Percentiles rank a stretch among this genome's conserved stretches.
Evolutionary conservation across 2,888 invertebrate species (phyloP).

Genomic region (Lacanobia oleracea): DNA sequence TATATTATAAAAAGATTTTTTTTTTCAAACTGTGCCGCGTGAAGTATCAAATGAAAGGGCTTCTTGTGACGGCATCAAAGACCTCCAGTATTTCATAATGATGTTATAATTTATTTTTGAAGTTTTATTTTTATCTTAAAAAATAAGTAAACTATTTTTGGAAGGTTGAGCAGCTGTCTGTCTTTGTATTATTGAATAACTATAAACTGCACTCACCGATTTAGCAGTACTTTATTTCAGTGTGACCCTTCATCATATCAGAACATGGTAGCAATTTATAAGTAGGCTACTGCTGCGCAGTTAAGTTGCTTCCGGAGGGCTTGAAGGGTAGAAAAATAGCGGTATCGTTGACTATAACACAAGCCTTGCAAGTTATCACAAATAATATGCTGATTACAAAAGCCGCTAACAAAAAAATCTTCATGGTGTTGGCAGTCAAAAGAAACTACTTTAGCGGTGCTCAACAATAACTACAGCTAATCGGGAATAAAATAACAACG

Average conservation of each 20-base stretch:
- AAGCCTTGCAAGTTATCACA: neutral
- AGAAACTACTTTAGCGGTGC: neutral
- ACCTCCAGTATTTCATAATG: too few species aligned
- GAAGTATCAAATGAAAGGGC: too few species aligned
- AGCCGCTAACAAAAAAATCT: neutral
- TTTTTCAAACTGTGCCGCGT: too few species aligned
- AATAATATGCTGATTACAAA: neutral
- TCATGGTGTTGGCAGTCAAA: neutral
- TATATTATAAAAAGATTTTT: too few species aligned
- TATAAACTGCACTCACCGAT: constrained; percentile 1
- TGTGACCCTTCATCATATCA: neutral
- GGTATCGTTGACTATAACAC: neutral
- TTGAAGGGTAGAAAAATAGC: neutral
- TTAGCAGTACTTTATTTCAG: neutral
- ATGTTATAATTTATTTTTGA: too few species aligned
- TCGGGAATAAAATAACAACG: neutral
- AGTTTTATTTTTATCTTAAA: too few species aligned
- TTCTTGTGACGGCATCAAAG: too few species aligned
- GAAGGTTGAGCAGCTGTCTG: neutral
- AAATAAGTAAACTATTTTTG: too few species aligned
- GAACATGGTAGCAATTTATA: neutral
- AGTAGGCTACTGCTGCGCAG: too few species aligned
- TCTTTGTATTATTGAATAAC: neutral
- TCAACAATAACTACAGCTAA: neutral
- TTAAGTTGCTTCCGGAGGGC: too few species aligned